A percentile compares a stretch with the other conserved stretches of the same genome.
phyloP scores from a whole-genome alignment of 2,888 invertebrate species.

The Acrobasis consociella region DNA sequence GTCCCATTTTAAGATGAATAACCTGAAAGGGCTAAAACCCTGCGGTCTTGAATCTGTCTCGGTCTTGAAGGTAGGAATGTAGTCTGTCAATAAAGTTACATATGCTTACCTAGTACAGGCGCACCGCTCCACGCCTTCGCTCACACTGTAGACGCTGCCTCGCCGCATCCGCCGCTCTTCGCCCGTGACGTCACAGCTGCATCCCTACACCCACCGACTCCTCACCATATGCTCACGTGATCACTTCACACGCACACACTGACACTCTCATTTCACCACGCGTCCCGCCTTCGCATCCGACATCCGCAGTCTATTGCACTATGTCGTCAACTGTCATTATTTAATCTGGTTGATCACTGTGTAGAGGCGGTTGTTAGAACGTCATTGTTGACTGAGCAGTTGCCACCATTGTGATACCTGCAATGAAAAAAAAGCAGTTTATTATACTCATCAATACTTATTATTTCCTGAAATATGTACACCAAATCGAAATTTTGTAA shows the following conservation, averaged over 20 bases:
- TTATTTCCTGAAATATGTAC: too few relatives aligned
- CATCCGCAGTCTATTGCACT: slow-evolving; percentile 23
- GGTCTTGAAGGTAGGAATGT: too few relatives aligned
- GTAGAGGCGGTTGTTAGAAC: slow-evolving; percentile 4
- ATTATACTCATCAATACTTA: too few relatives aligned
- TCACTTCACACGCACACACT: slow-evolving; percentile 22
- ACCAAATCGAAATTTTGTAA: too few relatives aligned
- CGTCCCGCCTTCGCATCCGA: slow-evolving; percentile 39
- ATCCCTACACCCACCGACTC: slow-evolving; percentile 40
- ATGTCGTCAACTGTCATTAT: slow-evolving; percentile 18
- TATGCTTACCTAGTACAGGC: slow-evolving; percentile 63
- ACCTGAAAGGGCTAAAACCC: too few relatives aligned
- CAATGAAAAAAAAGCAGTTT: background rate
- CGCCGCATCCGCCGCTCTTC: slow-evolving; percentile 72
- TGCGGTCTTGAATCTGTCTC: too few relatives aligned
- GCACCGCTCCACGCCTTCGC: slow-evolving; percentile 79
- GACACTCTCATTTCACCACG: slow-evolving; percentile 29
- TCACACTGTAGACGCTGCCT: slow-evolving; percentile 76
- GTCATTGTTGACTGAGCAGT: slow-evolving; percentile 1
- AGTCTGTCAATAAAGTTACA: too few relatives aligned
- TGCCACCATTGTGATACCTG: slow-evolving; percentile 6
- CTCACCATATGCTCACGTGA: slow-evolving; percentile 22
- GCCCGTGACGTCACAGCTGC: slow-evolving; percentile 60
- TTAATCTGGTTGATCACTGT: background rate
- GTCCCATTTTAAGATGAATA: too few relatives aligned